Evolutionary conservation across 2,888 invertebrate genomes (phyloP).

Genomic region (Xiphydria camelus): DNA sequence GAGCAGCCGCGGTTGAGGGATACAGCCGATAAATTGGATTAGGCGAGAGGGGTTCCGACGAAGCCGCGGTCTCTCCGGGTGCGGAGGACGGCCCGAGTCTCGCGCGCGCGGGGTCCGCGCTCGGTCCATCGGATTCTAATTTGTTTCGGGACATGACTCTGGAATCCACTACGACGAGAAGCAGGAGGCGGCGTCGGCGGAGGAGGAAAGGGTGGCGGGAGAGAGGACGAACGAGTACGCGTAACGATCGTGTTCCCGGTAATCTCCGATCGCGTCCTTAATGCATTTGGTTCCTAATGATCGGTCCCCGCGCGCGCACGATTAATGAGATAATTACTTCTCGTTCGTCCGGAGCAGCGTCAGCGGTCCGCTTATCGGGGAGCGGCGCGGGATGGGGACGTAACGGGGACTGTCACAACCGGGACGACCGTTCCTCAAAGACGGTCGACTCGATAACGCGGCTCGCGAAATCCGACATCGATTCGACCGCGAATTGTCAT

Average conservation of each 20-base stretch:
- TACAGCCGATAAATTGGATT: conserved; percentile 33
- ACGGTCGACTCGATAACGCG: too few relatives aligned
- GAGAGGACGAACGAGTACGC: conserved; percentile 11
- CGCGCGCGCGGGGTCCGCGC: background rate
- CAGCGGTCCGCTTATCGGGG: conserved; percentile 7
- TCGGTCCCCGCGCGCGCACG: conserved; percentile 19
- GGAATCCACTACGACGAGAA: conserved; percentile 30
- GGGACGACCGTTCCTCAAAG: too few relatives aligned
- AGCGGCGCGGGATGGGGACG: background rate
- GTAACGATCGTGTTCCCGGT: conserved; percentile 32
- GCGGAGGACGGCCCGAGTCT: background rate
- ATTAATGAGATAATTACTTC: conserved; percentile 27
- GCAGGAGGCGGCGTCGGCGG: conserved; percentile 11
- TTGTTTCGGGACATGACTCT: conserved; percentile 31
- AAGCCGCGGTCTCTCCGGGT: too few relatives aligned
- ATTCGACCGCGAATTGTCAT: conserved; percentile 13
- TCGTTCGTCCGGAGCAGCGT: background rate
- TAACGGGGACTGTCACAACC: background rate
- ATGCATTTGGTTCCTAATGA: conserved; percentile 25
- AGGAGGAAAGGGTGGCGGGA: background rate
- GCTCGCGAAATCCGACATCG: too few relatives aligned
- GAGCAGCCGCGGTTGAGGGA: conserved; percentile 30
- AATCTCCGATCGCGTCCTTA: conserved; percentile 22
- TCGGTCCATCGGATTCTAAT: conserved; percentile 38
- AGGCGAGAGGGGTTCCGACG: conserved; percentile 11